Evolutionary conservation across 2,113 vertebrate species (phyloP).

Genomic region (Cromileptes altivelis): DNA sequence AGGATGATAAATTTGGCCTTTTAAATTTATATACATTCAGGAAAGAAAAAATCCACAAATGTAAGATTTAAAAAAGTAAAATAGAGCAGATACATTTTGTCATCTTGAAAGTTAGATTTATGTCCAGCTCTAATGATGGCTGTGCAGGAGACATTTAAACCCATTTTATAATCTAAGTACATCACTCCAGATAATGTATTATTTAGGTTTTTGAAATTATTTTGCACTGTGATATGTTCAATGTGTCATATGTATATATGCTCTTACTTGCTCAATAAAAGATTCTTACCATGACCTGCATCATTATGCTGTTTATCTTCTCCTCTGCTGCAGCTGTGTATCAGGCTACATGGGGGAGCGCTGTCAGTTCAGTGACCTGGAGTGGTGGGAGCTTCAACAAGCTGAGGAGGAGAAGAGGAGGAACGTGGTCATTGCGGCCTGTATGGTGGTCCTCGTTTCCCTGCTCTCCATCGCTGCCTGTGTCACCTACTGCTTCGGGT

Average conservation of each 20-base stretch:
- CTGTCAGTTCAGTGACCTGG: conserved; percentile 92
- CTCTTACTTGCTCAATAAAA: background rate
- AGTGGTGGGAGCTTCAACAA: conserved; percentile 91
- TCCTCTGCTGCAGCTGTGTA: conserved; percentile 83
- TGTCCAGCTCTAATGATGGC: background rate
- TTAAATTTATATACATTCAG: no score
- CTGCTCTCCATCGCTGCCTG: conserved; percentile 84
- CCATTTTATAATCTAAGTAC: background rate
- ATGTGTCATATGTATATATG: background rate
- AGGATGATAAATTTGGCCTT: background rate
- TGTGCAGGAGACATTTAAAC: background rate
- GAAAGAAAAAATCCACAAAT: background rate
- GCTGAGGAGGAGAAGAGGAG: conserved; percentile 80
- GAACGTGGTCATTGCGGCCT: conserved; percentile 78
- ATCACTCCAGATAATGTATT: background rate
- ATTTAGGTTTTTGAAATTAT: background rate
- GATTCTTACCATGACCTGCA: background rate
- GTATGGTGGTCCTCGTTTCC: conserved; percentile 74
- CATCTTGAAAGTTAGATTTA: background rate
- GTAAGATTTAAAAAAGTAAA: no score
- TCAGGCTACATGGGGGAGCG: conserved; percentile 90
- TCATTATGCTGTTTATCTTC: background rate
- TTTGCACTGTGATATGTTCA: background rate
- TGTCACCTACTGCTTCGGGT: conserved; percentile 88
- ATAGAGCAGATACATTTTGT: background rate